These are phyloP conservation scores for Allacma fusca DNA, from an alignment of 2,888 invertebrate species.

Conservation along the genomic window DNA sequence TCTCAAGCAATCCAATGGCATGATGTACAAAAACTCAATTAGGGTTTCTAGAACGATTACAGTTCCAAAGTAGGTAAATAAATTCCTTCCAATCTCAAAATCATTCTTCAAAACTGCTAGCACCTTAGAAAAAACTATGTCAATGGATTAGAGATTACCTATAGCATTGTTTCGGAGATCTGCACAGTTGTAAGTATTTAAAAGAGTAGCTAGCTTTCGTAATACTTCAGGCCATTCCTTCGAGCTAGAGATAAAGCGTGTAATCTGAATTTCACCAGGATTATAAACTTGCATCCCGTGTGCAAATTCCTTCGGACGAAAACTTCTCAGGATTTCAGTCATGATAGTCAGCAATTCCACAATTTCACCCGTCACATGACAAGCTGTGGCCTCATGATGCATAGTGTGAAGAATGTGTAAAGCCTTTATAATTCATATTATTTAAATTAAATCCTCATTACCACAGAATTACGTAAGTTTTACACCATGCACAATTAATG, in stretches of 20 bases:
- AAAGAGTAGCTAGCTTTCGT: constrained; percentile 83
- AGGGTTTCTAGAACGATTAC: constrained; percentile 70
- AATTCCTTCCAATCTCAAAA: no score
- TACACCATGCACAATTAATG: background rate
- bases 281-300: constrained; percentile 53
- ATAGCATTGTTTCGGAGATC: constrained; percentile 82
- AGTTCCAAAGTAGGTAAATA: no score
- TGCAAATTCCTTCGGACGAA: constrained; percentile 58
- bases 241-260: constrained; percentile 63
- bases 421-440: constrained; percentile 71
- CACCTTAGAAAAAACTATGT: no score
- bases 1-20: constrained; percentile 80
- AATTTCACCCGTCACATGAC: constrained; percentile 83
- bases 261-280: constrained; percentile 55
- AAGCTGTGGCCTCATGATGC: constrained; percentile 92
- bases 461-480: background rate
- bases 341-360: constrained; percentile 76
- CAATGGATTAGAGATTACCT: no score
- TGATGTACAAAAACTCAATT: constrained; percentile 79
- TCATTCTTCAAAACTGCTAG: no score
- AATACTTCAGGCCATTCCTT: constrained; percentile 90
- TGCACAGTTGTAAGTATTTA: constrained; percentile 87
- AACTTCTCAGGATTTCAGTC: constrained; percentile 56
- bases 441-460: no score
- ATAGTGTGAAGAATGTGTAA: constrained; percentile 90